These are phyloP conservation scores for Hypothenemus hampei DNA, from an alignment of 1,140 invertebrate genomes.

Conservation along the genomic window DNA sequence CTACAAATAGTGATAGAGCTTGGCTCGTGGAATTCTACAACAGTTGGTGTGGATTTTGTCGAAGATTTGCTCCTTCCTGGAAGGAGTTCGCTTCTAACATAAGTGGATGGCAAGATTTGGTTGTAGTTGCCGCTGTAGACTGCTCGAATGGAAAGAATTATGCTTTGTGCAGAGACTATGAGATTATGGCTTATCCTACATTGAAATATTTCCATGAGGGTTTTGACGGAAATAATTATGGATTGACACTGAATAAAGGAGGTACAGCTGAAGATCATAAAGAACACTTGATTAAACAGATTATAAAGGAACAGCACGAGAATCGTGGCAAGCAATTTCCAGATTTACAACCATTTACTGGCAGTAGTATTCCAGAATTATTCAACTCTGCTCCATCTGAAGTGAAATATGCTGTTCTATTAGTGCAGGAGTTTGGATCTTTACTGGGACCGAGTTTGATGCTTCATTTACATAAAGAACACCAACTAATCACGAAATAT, in stretches of 20 bases:
- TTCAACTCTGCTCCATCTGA: conserved; percentile 41
- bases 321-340: conserved; percentile 55
- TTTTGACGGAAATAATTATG: conserved; percentile 54
- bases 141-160: conserved; percentile 76
- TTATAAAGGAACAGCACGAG: conserved; percentile 57
- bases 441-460: conserved; percentile 56
- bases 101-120: conserved; percentile 49
- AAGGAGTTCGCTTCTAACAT: conserved; percentile 66
- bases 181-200: conserved; percentile 81
- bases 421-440: conserved; percentile 57
- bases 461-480: conserved; percentile 55
- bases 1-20: conserved; percentile 57
- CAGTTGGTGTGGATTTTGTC: conserved; percentile 84
- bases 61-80: conserved; percentile 73
- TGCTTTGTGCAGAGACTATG: conserved; percentile 74
- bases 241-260: conserved; percentile 45
- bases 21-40: conserved; percentile 85
- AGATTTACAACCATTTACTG: conserved; percentile 55
- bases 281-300: conserved; percentile 51
- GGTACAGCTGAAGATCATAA: conserved; percentile 53
- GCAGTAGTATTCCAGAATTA: conserved; percentile 43
- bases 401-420: conserved; percentile 51
- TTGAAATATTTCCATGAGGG: conserved; percentile 68
- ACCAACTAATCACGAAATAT: conserved; percentile 1
- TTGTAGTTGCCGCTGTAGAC: conserved; percentile 55